Conservation (phyloP, 1,140 invertebrate species). For the Papilio dardanus region DNA sequence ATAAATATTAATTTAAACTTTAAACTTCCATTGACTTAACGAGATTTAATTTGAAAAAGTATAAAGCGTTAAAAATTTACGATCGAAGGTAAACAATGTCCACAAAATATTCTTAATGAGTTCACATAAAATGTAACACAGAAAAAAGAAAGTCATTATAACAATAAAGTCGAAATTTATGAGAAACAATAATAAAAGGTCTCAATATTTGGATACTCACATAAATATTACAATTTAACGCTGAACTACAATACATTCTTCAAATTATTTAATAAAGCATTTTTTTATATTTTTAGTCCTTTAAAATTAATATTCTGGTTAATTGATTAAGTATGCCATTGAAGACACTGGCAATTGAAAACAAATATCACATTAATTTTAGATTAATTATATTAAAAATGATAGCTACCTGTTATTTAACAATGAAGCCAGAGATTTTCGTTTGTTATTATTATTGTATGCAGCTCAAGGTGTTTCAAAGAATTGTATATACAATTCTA, state of each 20-base stretch:
- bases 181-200: constrained; percentile 10
- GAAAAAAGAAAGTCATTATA: constrained; percentile 25
- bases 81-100: not conserved
- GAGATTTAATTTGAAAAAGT: too few species aligned
- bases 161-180: constrained; percentile 34
- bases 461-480: not conserved
- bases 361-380: not conserved
- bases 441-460: not conserved
- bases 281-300: too few species aligned
- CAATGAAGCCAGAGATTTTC: too few species aligned
- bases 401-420: too few species aligned
- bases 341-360: too few species aligned
- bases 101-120: not conserved
- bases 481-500: not conserved
- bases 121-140: constrained; percentile 32
- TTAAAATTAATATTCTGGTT: too few species aligned
- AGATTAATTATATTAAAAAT: too few species aligned
- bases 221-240: constrained; percentile 25
- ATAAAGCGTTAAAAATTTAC: not conserved
- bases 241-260: too few species aligned
- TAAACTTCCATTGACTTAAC: too few species aligned
- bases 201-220: constrained; percentile 16
- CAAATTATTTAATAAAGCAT: too few species aligned
- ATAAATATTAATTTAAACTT: not conserved
- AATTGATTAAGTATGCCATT: too few species aligned